Evolutionary conservation across 2,888 invertebrate genomes (phyloP), one percentile per base, ranked within the genome.

Genomic region (Drosophila borborema): DNA sequence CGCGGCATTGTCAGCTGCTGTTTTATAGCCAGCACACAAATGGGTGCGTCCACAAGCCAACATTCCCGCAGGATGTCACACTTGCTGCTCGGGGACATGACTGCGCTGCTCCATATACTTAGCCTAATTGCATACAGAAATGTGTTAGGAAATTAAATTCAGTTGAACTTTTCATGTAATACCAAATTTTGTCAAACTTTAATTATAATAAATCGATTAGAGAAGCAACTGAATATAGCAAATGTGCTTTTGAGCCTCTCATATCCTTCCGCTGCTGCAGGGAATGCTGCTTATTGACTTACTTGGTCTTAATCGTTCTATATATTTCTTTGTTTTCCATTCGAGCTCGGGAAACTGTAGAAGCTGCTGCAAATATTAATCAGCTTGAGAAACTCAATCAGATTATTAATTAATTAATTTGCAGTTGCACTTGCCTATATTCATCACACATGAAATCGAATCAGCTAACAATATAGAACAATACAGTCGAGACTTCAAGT

Each of bases 21-120:
- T 72, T 86, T 89, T 86, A 86, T 86, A 86, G 70, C 58, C 77
- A 54, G 34, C 53, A 9, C 18, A 16, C 20, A 67, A 68, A 46
- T 76, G 72, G 78, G 78, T 76, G 78, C 67, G 78, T 63, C 64
- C 70, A n/a, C 38, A 20, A 48, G 38, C 54, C 67, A 48, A 53
- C 72, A 48, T 59, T 78, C 78, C 72, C 72, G 55, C 54, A 77
- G 78, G 80, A 78, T 61, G 60, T 80, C 38, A 23, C 64, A 64
- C 58, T 34, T 51, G 62, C 18, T 40, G 61, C 43, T 34, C 48
- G 45, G 77, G 67, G 62, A 72, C 67, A 46, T 18, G 28, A 16
- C 9, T 49, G 18, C 31, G 14, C 9, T 45, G 38, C 6, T 41
- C 40, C 49, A 58, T 67, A 40, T 77, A 78, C 80, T 78, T 78